phyloP scores from a whole-genome alignment of 2,888 invertebrate species.

The Eledona agricola region DNA sequence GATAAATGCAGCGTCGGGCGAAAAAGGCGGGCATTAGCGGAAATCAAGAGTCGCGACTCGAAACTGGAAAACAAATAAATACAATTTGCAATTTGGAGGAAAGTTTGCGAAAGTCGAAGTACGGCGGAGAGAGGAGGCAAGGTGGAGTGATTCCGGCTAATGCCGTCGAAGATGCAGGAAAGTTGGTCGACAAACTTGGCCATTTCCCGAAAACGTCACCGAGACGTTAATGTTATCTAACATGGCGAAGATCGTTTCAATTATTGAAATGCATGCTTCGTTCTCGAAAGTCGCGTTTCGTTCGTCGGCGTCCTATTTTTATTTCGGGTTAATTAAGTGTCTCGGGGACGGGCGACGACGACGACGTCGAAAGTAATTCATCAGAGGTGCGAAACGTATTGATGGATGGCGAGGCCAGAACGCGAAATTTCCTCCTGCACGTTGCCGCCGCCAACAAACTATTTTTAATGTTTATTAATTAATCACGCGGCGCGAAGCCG shows the following conservation, averaged over 20 bases:
- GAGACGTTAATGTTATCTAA: conserved; percentile 51
- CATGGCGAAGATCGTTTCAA: conserved; percentile 53
- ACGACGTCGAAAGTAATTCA: conserved; percentile 1
- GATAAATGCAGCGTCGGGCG: not conserved
- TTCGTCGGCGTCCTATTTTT: conserved; percentile 25
- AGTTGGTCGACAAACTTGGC: conserved; percentile 50
- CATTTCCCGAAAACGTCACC: conserved; percentile 45
- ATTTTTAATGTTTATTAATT: conserved; percentile 57
- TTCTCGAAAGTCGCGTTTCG: conserved; percentile 11
- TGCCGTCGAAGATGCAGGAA: conserved; percentile 43
- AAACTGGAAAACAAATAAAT: conserved; percentile 43
- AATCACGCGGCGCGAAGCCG: conserved; percentile 51
- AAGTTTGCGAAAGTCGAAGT: conserved; percentile 36
- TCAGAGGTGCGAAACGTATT: conserved; percentile 21
- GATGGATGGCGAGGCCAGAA: conserved; percentile 40
- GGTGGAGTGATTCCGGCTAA: conserved; percentile 55
- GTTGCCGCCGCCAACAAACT: conserved; percentile 49
- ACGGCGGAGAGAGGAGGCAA: conserved; percentile 38
- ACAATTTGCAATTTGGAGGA: conserved; percentile 43
- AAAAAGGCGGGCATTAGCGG: conserved; percentile 28
- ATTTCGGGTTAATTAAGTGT: conserved; percentile 13
- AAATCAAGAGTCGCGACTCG: conserved; percentile 38
- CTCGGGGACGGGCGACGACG: too few relatives aligned
- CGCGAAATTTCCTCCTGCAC: conserved; percentile 39
- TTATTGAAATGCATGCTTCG: conserved; percentile 56